Conservation (phyloP, 2,113 vertebrate species). For the Lanius collurio region DNA sequence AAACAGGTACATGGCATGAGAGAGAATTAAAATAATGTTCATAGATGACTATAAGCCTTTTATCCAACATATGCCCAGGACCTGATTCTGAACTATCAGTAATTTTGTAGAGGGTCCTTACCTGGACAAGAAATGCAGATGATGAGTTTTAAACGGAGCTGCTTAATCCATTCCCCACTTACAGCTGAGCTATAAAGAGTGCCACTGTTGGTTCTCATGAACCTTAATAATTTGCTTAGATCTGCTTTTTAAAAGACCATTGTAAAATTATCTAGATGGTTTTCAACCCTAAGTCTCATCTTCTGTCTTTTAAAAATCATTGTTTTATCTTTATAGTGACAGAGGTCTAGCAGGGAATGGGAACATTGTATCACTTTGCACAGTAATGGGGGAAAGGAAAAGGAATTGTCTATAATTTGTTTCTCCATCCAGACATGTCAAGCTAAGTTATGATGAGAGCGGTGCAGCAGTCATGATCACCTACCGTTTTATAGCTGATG, state of each 20-base stretch:
- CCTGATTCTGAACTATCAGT: neutral
- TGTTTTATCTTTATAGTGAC: constrained; percentile 54
- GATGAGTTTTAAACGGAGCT: neutral
- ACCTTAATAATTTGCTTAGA: neutral
- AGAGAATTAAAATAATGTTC: neutral
- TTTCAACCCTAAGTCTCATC: constrained; percentile 42
- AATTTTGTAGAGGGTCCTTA: neutral
- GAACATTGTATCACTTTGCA: constrained; percentile 45
- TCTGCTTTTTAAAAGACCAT: constrained; percentile 21
- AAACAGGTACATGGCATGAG: neutral
- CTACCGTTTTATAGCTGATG: constrained; percentile 73
- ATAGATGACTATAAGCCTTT: neutral
- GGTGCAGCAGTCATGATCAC: constrained; percentile 67
- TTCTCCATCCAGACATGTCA: constrained; percentile 72
- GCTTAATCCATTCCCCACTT: neutral
- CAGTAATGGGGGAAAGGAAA: constrained; percentile 33
- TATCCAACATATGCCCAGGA: neutral
- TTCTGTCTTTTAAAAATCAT: constrained; percentile 57
- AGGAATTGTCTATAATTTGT: constrained; percentile 71
- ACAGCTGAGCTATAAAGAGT: neutral
- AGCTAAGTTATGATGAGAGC: constrained; percentile 68
- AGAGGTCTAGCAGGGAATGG: constrained; percentile 48
- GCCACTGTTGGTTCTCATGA: neutral
- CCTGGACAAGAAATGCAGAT: neutral
- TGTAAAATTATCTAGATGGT: neutral